Evolutionary conservation across 2,113 vertebrate genomes (phyloP).

Genomic region (Pteropus alecto): DNA sequence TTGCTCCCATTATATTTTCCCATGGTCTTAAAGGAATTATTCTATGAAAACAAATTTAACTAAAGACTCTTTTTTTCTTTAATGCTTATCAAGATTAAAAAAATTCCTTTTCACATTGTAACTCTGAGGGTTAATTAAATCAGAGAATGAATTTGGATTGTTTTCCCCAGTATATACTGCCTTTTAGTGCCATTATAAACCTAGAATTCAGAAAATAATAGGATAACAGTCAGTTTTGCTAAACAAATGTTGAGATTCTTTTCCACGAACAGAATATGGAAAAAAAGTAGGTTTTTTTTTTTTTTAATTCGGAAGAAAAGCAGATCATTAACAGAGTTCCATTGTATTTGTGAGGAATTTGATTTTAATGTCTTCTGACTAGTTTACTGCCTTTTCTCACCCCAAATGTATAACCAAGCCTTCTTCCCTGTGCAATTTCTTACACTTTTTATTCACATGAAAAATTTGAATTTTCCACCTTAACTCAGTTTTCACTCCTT

Average conservation of each 20-base stretch:
- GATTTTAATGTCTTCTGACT: not conserved
- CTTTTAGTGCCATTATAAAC: conserved; percentile 10
- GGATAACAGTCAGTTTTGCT: not conserved
- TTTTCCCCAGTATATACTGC: not conserved
- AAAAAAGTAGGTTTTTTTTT: not conserved
- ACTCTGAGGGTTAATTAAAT: not conserved
- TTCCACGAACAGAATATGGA: not conserved
- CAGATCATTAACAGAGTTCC: not conserved
- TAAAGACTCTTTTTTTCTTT: not conserved
- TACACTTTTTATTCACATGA: not conserved
- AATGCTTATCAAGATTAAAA: not conserved
- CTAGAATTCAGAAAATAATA: conserved; percentile 28
- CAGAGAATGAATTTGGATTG: not conserved
- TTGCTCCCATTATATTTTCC: not conserved
- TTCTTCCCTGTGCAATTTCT: not conserved
- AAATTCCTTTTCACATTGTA: not conserved
- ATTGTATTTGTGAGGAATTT: not conserved
- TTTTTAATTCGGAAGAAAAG: not conserved
- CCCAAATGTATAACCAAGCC: not conserved
- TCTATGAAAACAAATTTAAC: conserved; percentile 15
- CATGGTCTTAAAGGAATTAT: not conserved
- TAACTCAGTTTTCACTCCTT: not conserved
- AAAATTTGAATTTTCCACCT: not conserved
- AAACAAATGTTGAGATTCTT: not conserved
- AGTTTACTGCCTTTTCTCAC: not conserved